Evolutionary conservation across 1,140 invertebrate species (phyloP), one percentile per base, ranked within the genome.

Genomic region (Leptinotarsa undecemlineata): DNA sequence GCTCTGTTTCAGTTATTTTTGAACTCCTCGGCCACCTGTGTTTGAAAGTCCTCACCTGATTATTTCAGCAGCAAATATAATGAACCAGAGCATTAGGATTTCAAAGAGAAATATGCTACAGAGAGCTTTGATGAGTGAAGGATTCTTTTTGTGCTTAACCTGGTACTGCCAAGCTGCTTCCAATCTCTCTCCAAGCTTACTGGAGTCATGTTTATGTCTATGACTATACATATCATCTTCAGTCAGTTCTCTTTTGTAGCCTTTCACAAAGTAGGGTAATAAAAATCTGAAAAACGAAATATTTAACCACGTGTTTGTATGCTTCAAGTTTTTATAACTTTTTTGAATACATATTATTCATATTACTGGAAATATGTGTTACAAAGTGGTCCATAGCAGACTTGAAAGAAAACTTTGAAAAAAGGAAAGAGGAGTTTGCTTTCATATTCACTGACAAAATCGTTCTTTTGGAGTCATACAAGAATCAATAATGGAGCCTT

Each of bases 161-260:
- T 57, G 51, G n/a, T 57, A 57, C 15, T 19, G 51, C 90, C 89
- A 90, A 20, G 85, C 85, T 77, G 83, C 86, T 79, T 88, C 85
- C 48, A 92, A 83, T 64, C 84, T 83, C 77, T 90, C 86, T 17
- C 91, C 90, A 79, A 90, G 80, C 13, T 78, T 73, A 15, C 61
- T 77, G 2, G 81, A 82, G 4, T 79, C 74, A 48, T 82, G 81
- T 15, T 66, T 20, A 20, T 68, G 42, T 20, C 80, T 48, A 21
- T 62, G 21, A 21, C 68, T 26, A 33, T 77, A 78, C 42, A 82
- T 68, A 74, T 82, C 81, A 15, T 82, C 81, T 69, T 82, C 79
- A 6, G 68, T 33, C 23, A 80, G 60, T 21, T 76, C 76, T 20
- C 47, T 72, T 60, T 79, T 79, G 17, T 63, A 78, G 11, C 79